A percentile compares a stretch with the other conserved stretches of the same genome.
These are phyloP conservation scores for Ectropis grisescens DNA, from an alignment of 1,140 invertebrate genomes.

Conservation along the genomic window DNA sequence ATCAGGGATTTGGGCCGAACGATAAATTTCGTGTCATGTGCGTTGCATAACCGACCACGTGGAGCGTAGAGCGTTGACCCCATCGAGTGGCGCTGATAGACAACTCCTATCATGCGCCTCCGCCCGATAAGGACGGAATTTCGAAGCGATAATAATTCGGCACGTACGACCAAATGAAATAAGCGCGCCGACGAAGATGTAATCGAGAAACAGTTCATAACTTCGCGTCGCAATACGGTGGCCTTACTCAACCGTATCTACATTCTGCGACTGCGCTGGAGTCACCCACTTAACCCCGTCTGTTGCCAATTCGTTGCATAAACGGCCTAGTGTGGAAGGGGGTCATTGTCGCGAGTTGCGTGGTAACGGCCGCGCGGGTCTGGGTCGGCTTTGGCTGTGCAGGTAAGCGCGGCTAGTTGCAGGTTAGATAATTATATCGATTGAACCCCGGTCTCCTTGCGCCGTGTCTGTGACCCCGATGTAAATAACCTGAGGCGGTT, in stretches of 20 bases:
- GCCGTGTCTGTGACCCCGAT: conserved; percentile 65
- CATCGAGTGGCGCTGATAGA: conserved; percentile 39
- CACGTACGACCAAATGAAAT: conserved; percentile 9
- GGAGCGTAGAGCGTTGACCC: conserved; percentile 42
- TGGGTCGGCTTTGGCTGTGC: conserved; percentile 10
- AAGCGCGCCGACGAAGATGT: neutral
- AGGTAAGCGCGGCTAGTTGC: conserved; percentile 29
- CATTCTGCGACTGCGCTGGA: conserved; percentile 28
- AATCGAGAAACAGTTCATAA: conserved; percentile 1
- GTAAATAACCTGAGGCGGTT: conserved; percentile 63
- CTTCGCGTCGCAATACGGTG: conserved; percentile 18
- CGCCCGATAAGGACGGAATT: conserved; percentile 25
- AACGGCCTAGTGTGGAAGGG: conserved; percentile 58
- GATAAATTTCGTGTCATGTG: conserved; percentile 1
- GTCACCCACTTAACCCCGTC: conserved; percentile 37
- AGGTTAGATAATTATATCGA: conserved; percentile 57
- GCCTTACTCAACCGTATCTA: conserved; percentile 48
- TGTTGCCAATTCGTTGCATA: conserved; percentile 50
- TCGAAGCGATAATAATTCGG: conserved; percentile 31
- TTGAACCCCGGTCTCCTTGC: conserved; percentile 51
- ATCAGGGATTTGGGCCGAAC: neutral
- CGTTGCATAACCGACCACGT: conserved; percentile 40
- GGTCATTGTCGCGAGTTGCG: conserved; percentile 52
- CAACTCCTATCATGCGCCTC: conserved; percentile 34
- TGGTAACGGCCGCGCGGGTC: conserved; percentile 21